Evolutionary conservation across 2,113 vertebrate species (phyloP), one percentile per base, ranked within the genome.

Genomic region (Hippotragus niger): DNA sequence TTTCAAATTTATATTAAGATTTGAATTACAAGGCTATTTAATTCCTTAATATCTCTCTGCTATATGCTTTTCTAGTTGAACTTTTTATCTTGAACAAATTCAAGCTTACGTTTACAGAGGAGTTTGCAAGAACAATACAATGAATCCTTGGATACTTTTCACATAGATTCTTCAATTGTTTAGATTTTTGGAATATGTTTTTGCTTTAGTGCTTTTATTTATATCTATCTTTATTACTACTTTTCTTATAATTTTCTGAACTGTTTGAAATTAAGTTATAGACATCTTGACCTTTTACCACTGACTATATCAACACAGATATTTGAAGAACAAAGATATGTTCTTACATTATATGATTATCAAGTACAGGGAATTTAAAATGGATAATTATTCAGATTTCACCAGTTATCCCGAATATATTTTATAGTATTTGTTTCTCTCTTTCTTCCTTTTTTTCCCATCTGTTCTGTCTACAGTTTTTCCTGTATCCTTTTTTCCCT

Each of bases 51-150:
- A 71, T 60, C n/a, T 87, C 11, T 92, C 3, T 88, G 25, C 31
- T 89, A 33, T 43, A 57, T 60, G 6, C 6, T 94, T 90, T 91
- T 91, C 40, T 9, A 17, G 95, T 36, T 78, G 36, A 64, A 90
- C 25, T 78, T 94, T 94, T 53, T 83, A 80, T 67, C 93, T 95
- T 90, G 52, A 92, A 53, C 62, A 94, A 89, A 94, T 92, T 90
- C 27, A 90, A 55, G 17, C 19, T 90, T 71, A 90, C 36, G 60
- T 15, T 90, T 80, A 92, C 45, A 82, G 47, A 92, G 43, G 16
- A 90, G 1, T 57, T 71, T 92, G 2, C 3, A 74, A 82, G 31
- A 87, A 86, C 19, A 76, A 52, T 21, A 36, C 0, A 67, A 52
- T 64, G 40, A 64, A 76, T 16, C 11, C 9, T 17, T 83, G 3